Evolutionary conservation across 2,888 invertebrate species (phyloP).

Genomic region (Sthenelais limicola): DNA sequence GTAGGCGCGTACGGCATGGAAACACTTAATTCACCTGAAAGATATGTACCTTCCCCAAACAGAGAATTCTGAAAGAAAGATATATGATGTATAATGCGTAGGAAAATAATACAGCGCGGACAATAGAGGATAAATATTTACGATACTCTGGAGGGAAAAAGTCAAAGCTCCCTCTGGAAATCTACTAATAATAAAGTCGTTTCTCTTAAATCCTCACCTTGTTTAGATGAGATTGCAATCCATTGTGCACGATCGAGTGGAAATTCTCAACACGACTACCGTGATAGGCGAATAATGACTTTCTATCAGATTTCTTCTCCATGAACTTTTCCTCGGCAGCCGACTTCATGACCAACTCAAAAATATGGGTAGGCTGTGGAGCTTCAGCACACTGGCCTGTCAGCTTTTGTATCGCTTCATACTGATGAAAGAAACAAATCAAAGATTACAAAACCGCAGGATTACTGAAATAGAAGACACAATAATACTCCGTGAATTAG

Average conservation of each 20-base stretch:
- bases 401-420: conserved; percentile 56
- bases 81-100: background rate
- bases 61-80: conserved; percentile 75
- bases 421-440: conserved; percentile 51
- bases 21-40: conserved; percentile 82
- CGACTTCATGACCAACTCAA: conserved; percentile 42
- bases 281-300: conserved; percentile 78
- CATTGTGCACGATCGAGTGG: conserved; percentile 85
- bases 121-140: background rate
- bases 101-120: too few species aligned
- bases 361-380: conserved; percentile 50
- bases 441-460: background rate
- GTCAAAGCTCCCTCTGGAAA: background rate
- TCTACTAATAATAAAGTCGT: background rate
- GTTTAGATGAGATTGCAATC: conserved; percentile 82
- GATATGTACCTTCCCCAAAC: conserved; percentile 83
- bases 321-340: conserved; percentile 46
- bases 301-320: conserved; percentile 28
- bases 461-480: background rate
- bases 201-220: conserved; percentile 74
- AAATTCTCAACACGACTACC: conserved; percentile 87
- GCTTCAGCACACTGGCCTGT: conserved; percentile 62
- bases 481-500: too few species aligned
- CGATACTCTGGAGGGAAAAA: background rate
- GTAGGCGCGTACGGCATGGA: conserved; percentile 82